Evolutionary conservation across 1,140 invertebrate species (phyloP).

Genomic region (Drosophila punjabiensis): DNA sequence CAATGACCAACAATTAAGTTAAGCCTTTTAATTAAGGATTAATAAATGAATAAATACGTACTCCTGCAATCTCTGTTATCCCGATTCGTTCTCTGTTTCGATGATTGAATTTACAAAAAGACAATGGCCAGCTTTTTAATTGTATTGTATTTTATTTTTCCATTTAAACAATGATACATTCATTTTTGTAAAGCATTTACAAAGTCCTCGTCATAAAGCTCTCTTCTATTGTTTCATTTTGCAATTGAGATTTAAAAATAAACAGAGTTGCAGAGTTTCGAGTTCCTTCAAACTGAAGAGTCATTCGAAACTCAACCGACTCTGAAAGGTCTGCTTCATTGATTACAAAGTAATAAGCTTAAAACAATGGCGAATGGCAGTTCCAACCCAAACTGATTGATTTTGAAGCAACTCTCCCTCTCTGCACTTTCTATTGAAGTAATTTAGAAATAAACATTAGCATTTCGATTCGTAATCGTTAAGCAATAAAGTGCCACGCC

Average conservation of each 20-base stretch:
- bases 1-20: constrained; percentile 24
- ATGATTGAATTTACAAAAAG: constrained; percentile 29
- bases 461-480: constrained; percentile 37
- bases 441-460: constrained; percentile 52
- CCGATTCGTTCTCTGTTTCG: constrained; percentile 4
- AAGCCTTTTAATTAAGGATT: constrained; percentile 47
- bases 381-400: constrained; percentile 28
- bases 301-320: constrained; percentile 8
- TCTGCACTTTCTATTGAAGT: constrained; percentile 14
- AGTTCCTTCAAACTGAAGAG: constrained; percentile 33
- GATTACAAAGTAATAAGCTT: constrained; percentile 28
- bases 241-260: constrained; percentile 31
- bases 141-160: constrained; percentile 10
- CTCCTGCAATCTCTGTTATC: constrained; percentile 5
- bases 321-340: not conserved
- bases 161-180: constrained; percentile 9
- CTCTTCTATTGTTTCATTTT: constrained; percentile 16
- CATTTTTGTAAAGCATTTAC: constrained; percentile 25
- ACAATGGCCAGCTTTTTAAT: constrained; percentile 19
- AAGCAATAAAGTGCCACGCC: constrained; percentile 45
- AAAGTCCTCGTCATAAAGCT: constrained; percentile 17
- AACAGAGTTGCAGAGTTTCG: constrained; percentile 45
- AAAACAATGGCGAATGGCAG: constrained; percentile 14
- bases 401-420: constrained; percentile 17
- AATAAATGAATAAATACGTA: constrained; percentile 14